These are phyloP conservation scores for Tretioscincus oriximinensis DNA, from an alignment of 2,113 vertebrate species.

Conservation along the genomic window DNA sequence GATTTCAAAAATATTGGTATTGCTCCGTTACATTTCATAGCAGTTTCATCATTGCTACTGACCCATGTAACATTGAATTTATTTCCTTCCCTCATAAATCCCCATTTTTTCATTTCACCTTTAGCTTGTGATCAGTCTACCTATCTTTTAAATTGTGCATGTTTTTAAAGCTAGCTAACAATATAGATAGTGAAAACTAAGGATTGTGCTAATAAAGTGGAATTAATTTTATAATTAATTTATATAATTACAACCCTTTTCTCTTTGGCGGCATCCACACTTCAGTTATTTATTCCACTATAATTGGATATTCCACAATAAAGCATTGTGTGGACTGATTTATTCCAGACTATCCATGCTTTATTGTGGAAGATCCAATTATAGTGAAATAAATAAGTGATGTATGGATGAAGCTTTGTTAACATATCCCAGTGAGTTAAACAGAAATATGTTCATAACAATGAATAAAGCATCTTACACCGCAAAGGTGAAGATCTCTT, in stretches of 20 bases:
- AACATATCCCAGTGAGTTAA: not conserved
- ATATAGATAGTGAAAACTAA: not conserved
- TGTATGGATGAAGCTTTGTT: no score
- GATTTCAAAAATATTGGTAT: slow-evolving; percentile 6
- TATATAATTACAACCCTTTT: not conserved
- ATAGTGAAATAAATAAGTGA: no score
- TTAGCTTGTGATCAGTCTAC: not conserved
- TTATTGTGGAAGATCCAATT: no score
- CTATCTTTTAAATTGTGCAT: not conserved
- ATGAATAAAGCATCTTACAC: no score
- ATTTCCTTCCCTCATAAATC: slow-evolving; percentile 11
- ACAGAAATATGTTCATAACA: not conserved
- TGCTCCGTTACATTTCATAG: slow-evolving; percentile 18
- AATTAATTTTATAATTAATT: not conserved
- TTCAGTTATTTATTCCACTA: no score
- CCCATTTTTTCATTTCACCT: not conserved
- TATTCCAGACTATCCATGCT: no score
- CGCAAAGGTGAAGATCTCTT: no score
- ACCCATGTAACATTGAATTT: not conserved
- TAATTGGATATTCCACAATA: no score
- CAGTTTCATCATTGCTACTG: not conserved
- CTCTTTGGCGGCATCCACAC: not conserved
- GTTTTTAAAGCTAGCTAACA: not conserved
- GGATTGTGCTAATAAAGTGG: not conserved
- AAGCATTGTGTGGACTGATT: no score